Evolutionary conservation across 2,797 vertebrate genomes (phyloP).

Genomic region (Chaunax sp.): DNA sequence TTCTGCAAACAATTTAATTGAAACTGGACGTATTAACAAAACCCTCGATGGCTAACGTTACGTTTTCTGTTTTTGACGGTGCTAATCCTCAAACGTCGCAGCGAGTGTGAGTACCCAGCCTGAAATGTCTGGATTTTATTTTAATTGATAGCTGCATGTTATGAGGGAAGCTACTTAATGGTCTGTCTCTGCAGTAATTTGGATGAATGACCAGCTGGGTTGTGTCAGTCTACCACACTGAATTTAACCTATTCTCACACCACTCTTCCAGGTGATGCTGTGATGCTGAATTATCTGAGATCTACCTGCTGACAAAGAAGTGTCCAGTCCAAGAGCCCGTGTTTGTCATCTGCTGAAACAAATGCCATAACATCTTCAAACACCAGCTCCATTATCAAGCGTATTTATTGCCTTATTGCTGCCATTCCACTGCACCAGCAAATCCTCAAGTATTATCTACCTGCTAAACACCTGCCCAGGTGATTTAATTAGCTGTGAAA

Average conservation of each 20-base stretch:
- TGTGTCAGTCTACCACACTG: constrained; percentile 5
- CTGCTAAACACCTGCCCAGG: constrained; percentile 14
- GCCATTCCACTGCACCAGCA: constrained; percentile 45
- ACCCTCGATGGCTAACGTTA: not conserved
- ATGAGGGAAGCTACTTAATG: not conserved
- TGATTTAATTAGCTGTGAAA: constrained; percentile 28
- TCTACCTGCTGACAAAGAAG: constrained; percentile 32
- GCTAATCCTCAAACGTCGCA: not conserved
- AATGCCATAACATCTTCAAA: constrained; percentile 30
- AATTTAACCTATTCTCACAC: constrained; percentile 12
- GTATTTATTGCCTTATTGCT: constrained; percentile 41
- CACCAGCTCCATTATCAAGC: constrained; percentile 38
- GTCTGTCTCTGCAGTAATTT: constrained; percentile 19
- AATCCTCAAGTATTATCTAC: constrained; percentile 18
- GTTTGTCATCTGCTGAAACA: constrained; percentile 29
- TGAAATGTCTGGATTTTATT: not conserved
- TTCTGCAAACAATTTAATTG: constrained; percentile 37
- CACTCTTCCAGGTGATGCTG: constrained; percentile 47
- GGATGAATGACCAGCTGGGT: not conserved
- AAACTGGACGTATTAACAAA: not conserved
- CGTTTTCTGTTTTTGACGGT: not conserved
- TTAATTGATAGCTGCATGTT: not conserved
- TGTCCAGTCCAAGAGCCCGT: constrained; percentile 24
- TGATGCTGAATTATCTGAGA: constrained; percentile 16
- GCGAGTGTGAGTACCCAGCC: constrained; percentile 16